Evolutionary conservation across 1,140 invertebrate genomes (phyloP), one percentile per base, ranked within the genome.

Genomic region (Bicyclus anynana): DNA sequence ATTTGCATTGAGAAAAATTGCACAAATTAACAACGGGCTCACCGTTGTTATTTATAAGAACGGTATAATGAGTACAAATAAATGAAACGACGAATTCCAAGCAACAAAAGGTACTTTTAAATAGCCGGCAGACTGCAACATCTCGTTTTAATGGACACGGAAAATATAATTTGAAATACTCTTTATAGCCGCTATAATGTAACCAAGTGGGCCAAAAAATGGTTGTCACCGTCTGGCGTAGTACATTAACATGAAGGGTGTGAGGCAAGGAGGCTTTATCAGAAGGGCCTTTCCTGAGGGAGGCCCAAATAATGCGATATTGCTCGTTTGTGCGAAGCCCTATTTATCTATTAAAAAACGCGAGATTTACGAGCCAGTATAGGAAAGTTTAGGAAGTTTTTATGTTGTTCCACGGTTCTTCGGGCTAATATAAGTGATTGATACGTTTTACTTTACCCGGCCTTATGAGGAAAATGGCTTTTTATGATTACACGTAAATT

Each of bases 291-390:
- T 85, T 86, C 83, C 82, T 85, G 81, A 80, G 84, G 83, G 84
- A 80, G 83, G 77, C 67, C 81, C 82, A 85, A 85, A 87, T 87
- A 87, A 87, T 87, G 83, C 68, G 81, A 86, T 87, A 87, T 86
- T 87, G 83, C 84, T 86, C 83, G 84, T 87, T 87, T 86, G 80
- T 79, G 82, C 77, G 77, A 78, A 80, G 79, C 74, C 76, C 83
- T 87, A 87, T 87, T 87, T 87, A 87, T 87, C 84, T 87, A 87
- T 87, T 87, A 87, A 87, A 84, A 87, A 87, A 82, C 80, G 76
- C 55, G 58, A 80, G 82, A 87, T 87, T 86, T 87, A 87, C 62
- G 72, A 60, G n/a, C 67, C 67, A 67, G 72, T 84, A 82, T 84
- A 82, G 77, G 72, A 82, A 84, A 84, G 65, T 79, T 83, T 59